phyloP scores from a whole-genome alignment of 2,797 vertebrate species.

The Gymnocypris eckloni region DNA sequence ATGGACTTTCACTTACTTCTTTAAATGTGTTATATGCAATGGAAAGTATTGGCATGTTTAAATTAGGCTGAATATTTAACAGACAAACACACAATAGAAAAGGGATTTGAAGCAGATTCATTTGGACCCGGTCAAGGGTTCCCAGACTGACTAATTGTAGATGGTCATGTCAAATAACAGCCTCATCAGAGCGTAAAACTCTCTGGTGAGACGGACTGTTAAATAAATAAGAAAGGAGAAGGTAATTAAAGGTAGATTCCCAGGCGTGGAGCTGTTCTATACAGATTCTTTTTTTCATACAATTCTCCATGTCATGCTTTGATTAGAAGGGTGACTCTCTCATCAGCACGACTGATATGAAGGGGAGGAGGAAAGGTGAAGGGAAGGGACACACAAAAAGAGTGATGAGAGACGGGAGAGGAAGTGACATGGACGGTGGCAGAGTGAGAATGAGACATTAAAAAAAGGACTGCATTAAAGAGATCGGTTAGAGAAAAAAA shows the following conservation, averaged over 20 bases:
- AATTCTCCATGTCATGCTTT: conserved; percentile 47
- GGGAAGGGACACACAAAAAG: background rate
- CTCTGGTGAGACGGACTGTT: conserved; percentile 19
- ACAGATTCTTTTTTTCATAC: conserved; percentile 40
- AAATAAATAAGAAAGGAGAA: conserved; percentile 25
- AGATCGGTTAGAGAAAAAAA: conserved; percentile 38
- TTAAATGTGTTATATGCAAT: background rate
- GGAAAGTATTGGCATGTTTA: background rate
- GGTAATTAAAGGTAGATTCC: conserved; percentile 35
- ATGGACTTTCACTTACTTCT: background rate
- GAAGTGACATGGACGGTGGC: conserved; percentile 5
- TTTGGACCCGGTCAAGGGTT: background rate
- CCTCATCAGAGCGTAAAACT: conserved; percentile 10
- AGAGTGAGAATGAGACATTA: conserved; percentile 35
- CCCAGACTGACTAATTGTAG: conserved; percentile 10
- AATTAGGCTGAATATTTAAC: background rate
- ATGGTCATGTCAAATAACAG: conserved; percentile 13
- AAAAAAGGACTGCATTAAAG: conserved; percentile 53
- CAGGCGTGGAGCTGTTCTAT: conserved; percentile 15
- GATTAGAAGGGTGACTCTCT: conserved; percentile 37
- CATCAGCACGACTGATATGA: conserved; percentile 38
- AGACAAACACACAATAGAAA: background rate
- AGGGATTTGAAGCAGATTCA: background rate
- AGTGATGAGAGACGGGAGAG: conserved; percentile 31
- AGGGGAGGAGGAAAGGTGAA: conserved; percentile 55